Percentiles rank a stretch among this genome's conserved stretches.
phyloP scores from a whole-genome alignment of 1,140 invertebrate genomes.

The Drosophila pachea region DNA sequence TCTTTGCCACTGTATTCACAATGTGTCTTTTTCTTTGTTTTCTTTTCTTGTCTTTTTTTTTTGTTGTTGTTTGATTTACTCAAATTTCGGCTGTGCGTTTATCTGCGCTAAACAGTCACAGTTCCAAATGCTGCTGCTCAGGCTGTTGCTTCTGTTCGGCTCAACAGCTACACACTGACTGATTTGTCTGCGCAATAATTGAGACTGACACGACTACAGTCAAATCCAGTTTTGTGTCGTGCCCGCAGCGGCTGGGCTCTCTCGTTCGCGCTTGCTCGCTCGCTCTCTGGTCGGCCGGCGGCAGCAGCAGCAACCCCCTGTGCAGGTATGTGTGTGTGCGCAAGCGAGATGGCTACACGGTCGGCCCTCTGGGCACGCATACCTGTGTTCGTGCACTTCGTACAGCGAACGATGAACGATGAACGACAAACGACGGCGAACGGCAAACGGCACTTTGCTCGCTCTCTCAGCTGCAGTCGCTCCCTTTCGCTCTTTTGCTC shows the following conservation, averaged over 20 bases:
- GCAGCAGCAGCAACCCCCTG: slow-evolving; percentile 28
- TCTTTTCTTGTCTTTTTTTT: slow-evolving; percentile 8
- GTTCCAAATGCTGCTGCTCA: slow-evolving; percentile 34
- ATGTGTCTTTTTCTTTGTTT: slow-evolving; percentile 17
- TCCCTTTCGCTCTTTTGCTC: slow-evolving; percentile 38
- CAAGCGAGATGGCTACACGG: slow-evolving; percentile 45
- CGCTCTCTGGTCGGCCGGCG: not conserved
- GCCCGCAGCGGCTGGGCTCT: slow-evolving; percentile 7
- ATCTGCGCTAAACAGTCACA: slow-evolving; percentile 15
- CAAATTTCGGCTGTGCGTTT: slow-evolving; percentile 25
- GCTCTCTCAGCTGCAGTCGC: slow-evolving; percentile 20
- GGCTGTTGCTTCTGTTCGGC: slow-evolving; percentile 69
- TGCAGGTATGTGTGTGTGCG: slow-evolving; percentile 22
- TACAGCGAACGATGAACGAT: no score
- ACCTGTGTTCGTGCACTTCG: slow-evolving; percentile 17
- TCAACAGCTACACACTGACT: slow-evolving; percentile 74
- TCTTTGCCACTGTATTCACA: slow-evolving; percentile 33
- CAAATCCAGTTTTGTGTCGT: slow-evolving; percentile 66
- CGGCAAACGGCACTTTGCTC: not conserved
- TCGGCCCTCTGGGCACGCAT: slow-evolving; percentile 17
- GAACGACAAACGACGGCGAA: no score
- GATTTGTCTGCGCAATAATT: slow-evolving; percentile 66
- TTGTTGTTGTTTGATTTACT: slow-evolving; percentile 10
- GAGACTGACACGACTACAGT: slow-evolving; percentile 68
- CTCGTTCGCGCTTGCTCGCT: slow-evolving; percentile 13